These are phyloP conservation scores for Conus betulinus DNA, from an alignment of 1,140 invertebrate species.

Conservation along the genomic window DNA sequence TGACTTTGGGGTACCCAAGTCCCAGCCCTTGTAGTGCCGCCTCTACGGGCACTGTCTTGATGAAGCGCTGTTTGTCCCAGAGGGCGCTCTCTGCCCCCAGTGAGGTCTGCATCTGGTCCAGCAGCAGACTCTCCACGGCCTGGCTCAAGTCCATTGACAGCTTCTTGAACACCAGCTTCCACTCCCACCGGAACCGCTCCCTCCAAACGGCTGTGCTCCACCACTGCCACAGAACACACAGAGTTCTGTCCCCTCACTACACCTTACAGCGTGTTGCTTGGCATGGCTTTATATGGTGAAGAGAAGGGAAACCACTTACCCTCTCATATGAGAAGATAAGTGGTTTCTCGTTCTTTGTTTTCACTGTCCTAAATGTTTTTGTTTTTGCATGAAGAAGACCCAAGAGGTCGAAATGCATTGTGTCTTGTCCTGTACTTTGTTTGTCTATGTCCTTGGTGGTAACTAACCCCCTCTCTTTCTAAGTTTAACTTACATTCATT, in stretches of 20 bases:
- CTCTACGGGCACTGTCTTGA: constrained; percentile 53
- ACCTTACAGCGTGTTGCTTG: too few relatives aligned
- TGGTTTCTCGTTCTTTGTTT: too few relatives aligned
- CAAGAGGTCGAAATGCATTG: too few relatives aligned
- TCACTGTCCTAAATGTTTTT: too few relatives aligned
- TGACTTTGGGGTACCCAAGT: constrained; percentile 67
- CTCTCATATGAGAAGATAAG: too few relatives aligned
- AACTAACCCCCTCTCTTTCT: too few relatives aligned
- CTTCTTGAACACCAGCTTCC: constrained; percentile 70
- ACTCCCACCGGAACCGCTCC: constrained; percentile 69
- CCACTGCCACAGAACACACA: constrained; percentile 56
- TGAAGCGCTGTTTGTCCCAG: constrained; percentile 50
- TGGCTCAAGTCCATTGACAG: constrained; percentile 60
- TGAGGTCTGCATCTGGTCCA: constrained; percentile 45
- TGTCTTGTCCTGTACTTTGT: too few relatives aligned
- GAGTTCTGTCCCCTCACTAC: constrained; percentile 12
- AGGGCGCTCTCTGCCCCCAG: constrained; percentile 56
- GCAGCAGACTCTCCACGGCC: constrained; percentile 59
- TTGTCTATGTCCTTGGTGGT: too few relatives aligned
- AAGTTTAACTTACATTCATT: too few relatives aligned
- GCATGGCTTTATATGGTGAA: too few relatives aligned
- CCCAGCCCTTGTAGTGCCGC: constrained; percentile 57
- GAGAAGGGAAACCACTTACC: too few relatives aligned
- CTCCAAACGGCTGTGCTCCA: constrained; percentile 66
- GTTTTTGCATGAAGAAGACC: too few relatives aligned